Percentiles rank a stretch among this genome's conserved stretches.
Conservation (phyloP, 1,140 invertebrate species). For the Solenopsis invicta region DNA sequence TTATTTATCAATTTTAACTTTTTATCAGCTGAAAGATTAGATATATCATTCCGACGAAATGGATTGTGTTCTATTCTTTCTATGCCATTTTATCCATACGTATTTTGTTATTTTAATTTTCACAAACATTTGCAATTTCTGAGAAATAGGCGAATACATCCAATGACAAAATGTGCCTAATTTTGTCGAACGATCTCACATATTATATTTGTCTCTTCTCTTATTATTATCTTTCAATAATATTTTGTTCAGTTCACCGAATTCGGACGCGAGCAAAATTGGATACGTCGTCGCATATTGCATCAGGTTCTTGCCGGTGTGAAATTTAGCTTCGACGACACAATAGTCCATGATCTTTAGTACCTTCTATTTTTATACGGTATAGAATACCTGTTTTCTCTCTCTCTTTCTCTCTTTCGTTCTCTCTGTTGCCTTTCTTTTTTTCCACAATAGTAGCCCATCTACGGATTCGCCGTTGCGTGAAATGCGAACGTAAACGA, state of each 20-base stretch:
- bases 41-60: not conserved
- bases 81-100: not conserved
- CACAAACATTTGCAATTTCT: not conserved
- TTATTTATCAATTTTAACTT: not conserved
- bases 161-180: not conserved
- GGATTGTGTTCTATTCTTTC: not conserved
- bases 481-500: constrained; percentile 74
- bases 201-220: not conserved
- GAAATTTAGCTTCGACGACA: constrained; percentile 67
- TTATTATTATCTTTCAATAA: constrained; percentile 23
- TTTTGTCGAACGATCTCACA: not conserved
- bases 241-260: constrained; percentile 39
- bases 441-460: constrained; percentile 63
- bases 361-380: constrained; percentile 72
- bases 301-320: constrained; percentile 40
- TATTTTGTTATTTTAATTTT: constrained; percentile 22
- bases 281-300: constrained; percentile 50
- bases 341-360: constrained; percentile 71
- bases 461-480: constrained; percentile 71
- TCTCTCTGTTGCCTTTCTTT: no score
- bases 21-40: not conserved
- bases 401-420: not conserved
- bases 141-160: not conserved
- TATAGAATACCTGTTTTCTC: constrained; percentile 67
- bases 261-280: constrained; percentile 23